Evolutionary conservation across 2,113 vertebrate species (phyloP).

Genomic region (Agapornis roseicollis): DNA sequence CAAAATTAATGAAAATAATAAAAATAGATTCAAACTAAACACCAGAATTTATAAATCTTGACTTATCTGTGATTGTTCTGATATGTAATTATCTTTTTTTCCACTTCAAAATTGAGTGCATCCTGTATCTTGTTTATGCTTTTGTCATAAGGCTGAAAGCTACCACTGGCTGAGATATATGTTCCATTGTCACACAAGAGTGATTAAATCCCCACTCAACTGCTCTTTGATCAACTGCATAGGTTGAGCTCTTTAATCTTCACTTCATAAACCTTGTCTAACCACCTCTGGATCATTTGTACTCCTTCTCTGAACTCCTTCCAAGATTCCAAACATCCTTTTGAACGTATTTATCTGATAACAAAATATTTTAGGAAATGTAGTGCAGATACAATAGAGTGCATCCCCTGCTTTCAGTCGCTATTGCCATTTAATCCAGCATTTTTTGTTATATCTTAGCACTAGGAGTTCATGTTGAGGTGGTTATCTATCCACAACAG

Average conservation of each 20-base stretch:
- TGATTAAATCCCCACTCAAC: neutral
- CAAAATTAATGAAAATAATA: neutral
- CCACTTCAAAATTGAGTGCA: neutral
- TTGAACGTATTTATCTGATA: conserved; percentile 5
- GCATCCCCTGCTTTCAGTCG: neutral
- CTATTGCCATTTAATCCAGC: neutral
- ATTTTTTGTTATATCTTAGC: neutral
- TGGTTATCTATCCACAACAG: neutral
- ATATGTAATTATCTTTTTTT: neutral
- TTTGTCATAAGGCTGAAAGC: neutral
- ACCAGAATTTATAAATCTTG: neutral
- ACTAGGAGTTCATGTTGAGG: neutral
- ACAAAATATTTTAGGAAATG: neutral
- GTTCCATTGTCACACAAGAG: neutral
- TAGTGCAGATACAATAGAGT: neutral
- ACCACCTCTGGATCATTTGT: neutral
- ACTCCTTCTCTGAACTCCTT: neutral
- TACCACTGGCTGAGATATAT: neutral
- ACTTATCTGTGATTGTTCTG: neutral
- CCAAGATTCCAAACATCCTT: neutral
- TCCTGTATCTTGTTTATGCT: neutral
- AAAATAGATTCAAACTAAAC: neutral
- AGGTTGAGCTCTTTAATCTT: conserved; percentile 7
- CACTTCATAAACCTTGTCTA: neutral
- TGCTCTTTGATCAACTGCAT: neutral